Evolutionary conservation across 1,140 invertebrate genomes (phyloP).

Genomic region (Hyphantria cunea): DNA sequence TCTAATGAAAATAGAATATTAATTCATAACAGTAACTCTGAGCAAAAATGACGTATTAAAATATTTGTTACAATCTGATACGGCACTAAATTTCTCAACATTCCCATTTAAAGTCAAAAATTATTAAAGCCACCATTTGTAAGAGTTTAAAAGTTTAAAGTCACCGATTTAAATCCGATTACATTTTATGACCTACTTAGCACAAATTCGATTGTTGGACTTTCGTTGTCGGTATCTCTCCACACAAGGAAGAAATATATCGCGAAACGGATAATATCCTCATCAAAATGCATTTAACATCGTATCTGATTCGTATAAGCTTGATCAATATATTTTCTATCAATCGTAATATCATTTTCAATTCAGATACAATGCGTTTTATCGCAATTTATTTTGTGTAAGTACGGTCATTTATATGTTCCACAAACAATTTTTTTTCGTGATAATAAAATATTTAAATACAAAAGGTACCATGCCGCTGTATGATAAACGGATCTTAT

Average conservation of each 20-base stretch:
- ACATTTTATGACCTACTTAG: slow-evolving; percentile 69
- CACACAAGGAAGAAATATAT: slow-evolving; percentile 37
- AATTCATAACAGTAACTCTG: no score
- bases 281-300: slow-evolving; percentile 60
- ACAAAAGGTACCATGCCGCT: slow-evolving; percentile 71
- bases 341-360: slow-evolving; percentile 13
- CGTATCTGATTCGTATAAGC: slow-evolving; percentile 48
- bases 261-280: slow-evolving; percentile 37
- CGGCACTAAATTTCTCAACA: no score
- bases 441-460: slow-evolving; percentile 74
- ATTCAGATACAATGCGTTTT: slow-evolving; percentile 30
- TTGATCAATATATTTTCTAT: slow-evolving; percentile 37
- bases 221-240: slow-evolving; percentile 34
- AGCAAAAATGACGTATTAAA: no score
- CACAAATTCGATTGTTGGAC: slow-evolving; percentile 62
- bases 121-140: no score
- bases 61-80: no score
- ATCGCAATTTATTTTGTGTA: slow-evolving; percentile 7
- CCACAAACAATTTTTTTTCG: slow-evolving; percentile 42
- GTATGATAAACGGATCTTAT: slow-evolving; percentile 73
- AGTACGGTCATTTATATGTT: slow-evolving; percentile 3
- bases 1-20: no score
- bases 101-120: no score
- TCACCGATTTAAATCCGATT: slow-evolving; percentile 42
- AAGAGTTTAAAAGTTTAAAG: slow-evolving; percentile 37